These are phyloP conservation scores for Trissonchulus latispiculum DNA, from an alignment of 2,888 invertebrate genomes.

Conservation along the genomic window DNA sequence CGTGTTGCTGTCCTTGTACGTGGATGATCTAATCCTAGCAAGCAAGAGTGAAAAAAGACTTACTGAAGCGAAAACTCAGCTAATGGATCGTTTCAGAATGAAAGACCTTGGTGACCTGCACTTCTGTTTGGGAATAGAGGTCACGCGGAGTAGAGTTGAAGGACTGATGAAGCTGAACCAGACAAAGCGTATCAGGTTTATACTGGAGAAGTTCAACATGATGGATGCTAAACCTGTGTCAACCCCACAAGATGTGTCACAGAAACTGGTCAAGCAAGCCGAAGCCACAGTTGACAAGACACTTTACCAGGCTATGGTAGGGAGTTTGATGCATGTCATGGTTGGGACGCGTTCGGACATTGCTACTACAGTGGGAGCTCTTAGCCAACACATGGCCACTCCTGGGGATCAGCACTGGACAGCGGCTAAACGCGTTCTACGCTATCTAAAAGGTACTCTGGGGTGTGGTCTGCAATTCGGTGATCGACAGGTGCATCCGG, in stretches of 20 bases:
- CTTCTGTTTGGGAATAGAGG: background rate
- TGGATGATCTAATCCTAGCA: background rate
- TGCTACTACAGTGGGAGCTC: background rate
- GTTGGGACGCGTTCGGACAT: constrained; percentile 22
- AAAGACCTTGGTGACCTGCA: background rate
- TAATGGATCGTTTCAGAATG: background rate
- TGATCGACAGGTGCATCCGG: too few species aligned
- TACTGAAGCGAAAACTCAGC: background rate
- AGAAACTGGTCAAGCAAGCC: background rate
- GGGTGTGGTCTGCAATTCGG: constrained; percentile 1
- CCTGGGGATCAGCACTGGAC: constrained; percentile 25
- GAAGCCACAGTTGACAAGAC: background rate
- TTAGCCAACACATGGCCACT: background rate
- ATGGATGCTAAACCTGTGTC: constrained; percentile 20
- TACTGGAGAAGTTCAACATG: constrained; percentile 21
- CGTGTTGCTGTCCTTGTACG: background rate
- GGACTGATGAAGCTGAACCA: constrained; percentile 3
- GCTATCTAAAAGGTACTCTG: constrained; percentile 24
- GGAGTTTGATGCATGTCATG: constrained; percentile 15
- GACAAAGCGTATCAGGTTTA: constrained; percentile 14
- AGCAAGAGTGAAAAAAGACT: background rate
- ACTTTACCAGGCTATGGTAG: constrained; percentile 19
- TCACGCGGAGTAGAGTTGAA: background rate
- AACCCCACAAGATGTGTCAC: constrained; percentile 18
- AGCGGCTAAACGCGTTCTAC: constrained; percentile 26